phyloP scores from a whole-genome alignment of 2,797 vertebrate species.

The Chaetophractus vellerosus region DNA sequence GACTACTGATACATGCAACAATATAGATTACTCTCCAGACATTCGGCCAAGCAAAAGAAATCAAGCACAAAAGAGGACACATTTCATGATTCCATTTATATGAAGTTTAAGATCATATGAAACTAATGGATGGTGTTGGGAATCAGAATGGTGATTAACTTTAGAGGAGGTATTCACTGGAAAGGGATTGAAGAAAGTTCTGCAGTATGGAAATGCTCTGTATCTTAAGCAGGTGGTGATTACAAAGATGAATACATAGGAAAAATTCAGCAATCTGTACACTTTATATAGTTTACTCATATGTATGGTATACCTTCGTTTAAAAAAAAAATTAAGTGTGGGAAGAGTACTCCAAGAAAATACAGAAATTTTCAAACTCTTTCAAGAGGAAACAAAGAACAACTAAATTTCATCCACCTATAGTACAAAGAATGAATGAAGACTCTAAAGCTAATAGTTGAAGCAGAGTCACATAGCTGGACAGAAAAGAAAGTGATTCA shows the following conservation, averaged over 20 bases:
- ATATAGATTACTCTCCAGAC: not conserved
- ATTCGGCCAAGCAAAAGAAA: not conserved
- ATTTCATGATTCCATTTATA: not conserved
- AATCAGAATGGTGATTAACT: not conserved
- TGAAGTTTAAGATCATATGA: not conserved
- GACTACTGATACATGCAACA: not conserved
- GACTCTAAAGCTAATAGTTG: not conserved
- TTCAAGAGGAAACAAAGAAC: not conserved
- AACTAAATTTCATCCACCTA: not conserved
- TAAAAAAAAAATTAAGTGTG: not conserved
- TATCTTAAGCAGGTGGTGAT: not conserved
- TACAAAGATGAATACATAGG: not conserved
- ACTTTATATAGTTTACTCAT: not conserved
- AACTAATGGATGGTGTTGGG: not conserved
- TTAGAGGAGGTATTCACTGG: not conserved
- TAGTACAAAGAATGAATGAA: not conserved
- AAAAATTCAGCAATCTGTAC: not conserved
- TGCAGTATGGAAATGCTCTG: not conserved
- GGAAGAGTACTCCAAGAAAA: not conserved
- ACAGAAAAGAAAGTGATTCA: not conserved
- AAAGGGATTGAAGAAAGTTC: not conserved
- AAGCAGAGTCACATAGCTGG: not conserved
- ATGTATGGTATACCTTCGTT: not conserved
- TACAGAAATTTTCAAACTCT: not conserved
- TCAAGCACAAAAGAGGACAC: not conserved